Evolutionary conservation across 53 echinoderm and acorn worm species (phyloP).

Genomic region (Antedon mediterranea): DNA sequence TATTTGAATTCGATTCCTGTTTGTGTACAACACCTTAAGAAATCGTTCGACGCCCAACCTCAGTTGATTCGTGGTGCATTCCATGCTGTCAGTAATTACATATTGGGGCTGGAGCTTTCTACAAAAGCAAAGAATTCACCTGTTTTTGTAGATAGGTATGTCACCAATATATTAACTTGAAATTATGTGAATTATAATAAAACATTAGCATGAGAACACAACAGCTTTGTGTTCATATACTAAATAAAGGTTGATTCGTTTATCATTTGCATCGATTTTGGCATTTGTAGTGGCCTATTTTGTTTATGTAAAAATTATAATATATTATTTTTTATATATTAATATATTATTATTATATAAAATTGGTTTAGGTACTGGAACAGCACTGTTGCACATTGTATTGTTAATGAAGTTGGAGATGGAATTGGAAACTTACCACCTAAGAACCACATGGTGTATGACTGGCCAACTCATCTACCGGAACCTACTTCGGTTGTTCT

Average conservation of each 20-base stretch:
- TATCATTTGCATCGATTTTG: too few species aligned
- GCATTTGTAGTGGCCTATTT: too few species aligned
- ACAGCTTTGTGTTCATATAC: too few species aligned
- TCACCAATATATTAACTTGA: neutral
- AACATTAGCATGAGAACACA: too few species aligned
- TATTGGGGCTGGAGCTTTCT: conserved; percentile 14
- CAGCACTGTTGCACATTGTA: conserved; percentile 36
- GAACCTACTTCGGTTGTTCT: conserved; percentile 32
- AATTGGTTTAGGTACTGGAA: conserved; percentile 41
- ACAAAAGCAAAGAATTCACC: conserved; percentile 9
- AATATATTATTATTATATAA: too few species aligned
- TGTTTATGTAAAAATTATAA: too few species aligned
- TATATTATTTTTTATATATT: too few species aligned
- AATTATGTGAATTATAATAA: too few species aligned
- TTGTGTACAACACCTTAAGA: conserved; percentile 25
- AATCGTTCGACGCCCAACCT: conserved; percentile 28
- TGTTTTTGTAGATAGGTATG: conserved; percentile 33
- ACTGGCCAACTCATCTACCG: conserved; percentile 33
- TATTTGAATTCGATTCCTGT: conserved; percentile 27
- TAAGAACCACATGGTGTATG: conserved; percentile 28
- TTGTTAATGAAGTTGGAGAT: conserved; percentile 26
- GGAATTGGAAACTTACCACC: conserved; percentile 15
- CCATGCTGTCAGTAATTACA: conserved; percentile 36
- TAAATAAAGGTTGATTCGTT: too few species aligned
- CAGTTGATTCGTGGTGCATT: conserved; percentile 34